Conservation (phyloP, 2,888 invertebrate genomes). For the Acleris holmiana region DNA sequence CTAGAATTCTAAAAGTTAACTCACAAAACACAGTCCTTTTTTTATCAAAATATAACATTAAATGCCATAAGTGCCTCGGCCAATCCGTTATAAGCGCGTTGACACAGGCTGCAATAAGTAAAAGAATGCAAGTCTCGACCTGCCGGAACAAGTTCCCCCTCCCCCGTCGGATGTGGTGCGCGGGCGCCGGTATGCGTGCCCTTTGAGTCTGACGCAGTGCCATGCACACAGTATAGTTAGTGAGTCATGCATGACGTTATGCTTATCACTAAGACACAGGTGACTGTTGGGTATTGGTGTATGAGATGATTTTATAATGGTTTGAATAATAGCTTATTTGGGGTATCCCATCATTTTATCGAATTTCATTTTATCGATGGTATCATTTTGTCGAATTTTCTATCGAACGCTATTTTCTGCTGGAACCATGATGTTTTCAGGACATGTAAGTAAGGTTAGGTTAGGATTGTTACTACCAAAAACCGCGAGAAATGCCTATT, state of each 20-base stretch:
- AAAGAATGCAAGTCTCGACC: conserved; percentile 34
- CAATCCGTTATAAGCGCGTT: conserved; percentile 21
- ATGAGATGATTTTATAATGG: background rate
- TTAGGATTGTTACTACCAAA: no score
- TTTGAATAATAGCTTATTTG: background rate
- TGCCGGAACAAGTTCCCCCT: conserved; percentile 44
- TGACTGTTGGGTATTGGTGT: background rate
- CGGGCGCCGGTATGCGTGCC: conserved; percentile 58
- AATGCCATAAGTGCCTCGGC: background rate
- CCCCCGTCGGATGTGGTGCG: conserved; percentile 54
- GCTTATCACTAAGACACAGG: background rate
- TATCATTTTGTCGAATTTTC: no score
- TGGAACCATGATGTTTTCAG: no score
- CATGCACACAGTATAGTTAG: background rate
- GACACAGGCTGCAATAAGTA: conserved; percentile 18
- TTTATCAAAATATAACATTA: no score
- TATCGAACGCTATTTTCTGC: no score
- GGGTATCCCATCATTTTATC: no score
- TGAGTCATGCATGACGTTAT: conserved; percentile 4
- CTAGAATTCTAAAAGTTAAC: no score
- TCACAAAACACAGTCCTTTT: no score
- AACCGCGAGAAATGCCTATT: no score
- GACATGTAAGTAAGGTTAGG: no score
- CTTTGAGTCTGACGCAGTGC: conserved; percentile 43
- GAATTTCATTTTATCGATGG: no score